A percentile compares a stretch with the other conserved stretches of the same genome.
phyloP scores from a whole-genome alignment of 2,797 vertebrate genomes.

The Mionectes olivaceus region DNA sequence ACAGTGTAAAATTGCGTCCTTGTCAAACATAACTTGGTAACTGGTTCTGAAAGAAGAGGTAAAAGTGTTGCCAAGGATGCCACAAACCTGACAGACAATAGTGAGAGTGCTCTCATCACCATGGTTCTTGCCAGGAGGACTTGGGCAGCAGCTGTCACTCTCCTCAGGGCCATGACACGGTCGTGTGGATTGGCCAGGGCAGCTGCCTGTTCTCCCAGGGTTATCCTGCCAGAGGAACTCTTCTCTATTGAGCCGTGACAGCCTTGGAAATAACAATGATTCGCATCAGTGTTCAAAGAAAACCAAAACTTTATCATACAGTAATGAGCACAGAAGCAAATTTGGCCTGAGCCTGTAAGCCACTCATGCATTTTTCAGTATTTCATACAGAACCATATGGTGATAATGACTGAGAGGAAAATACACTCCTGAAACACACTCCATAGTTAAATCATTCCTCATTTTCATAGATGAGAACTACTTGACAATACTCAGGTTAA shows the following conservation, averaged over 20 bases:
- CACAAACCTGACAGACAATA: constrained; percentile 91
- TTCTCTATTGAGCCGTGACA: constrained; percentile 96
- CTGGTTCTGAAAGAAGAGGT: neutral
- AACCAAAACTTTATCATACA: neutral
- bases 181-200: constrained; percentile 92
- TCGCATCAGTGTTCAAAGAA: neutral
- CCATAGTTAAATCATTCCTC: neutral
- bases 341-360: neutral
- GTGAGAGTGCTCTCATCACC: constrained; percentile 97
- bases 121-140: constrained; percentile 97
- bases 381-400: neutral
- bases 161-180: constrained; percentile 91
- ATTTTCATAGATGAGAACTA: neutral
- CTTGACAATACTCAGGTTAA: neutral
- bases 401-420: neutral
- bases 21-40: neutral
- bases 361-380: neutral
- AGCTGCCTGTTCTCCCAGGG: constrained; percentile 94
- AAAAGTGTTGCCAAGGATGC: neutral
- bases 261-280: constrained; percentile 75
- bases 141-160: constrained; percentile 95
- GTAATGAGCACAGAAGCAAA: neutral
- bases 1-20: neutral
- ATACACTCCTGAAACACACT: neutral
- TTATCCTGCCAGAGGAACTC: constrained; percentile 91